A percentile compares a stretch with the other conserved stretches of the same genome.
phyloP scores from a whole-genome alignment of 2,797 vertebrate species.

The Gymnoscopelus microlampas region DNA sequence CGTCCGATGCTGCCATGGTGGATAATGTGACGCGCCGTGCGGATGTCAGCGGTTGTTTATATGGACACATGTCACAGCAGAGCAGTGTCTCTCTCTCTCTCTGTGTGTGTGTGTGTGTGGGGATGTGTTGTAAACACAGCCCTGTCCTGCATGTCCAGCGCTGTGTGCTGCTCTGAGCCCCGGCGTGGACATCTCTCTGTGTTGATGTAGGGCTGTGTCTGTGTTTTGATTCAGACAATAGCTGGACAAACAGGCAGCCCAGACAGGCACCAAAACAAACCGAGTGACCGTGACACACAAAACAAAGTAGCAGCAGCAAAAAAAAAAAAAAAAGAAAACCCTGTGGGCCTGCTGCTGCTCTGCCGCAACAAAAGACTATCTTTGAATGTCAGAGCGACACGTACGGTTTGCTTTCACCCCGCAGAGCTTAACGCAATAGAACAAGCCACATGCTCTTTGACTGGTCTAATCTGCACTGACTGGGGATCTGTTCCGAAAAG shows the following conservation, averaged over 20 bases:
- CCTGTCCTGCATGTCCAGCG: conserved; percentile 30
- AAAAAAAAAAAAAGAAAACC: too few relatives aligned
- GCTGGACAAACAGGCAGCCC: conserved; percentile 69
- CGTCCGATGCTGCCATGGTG: too few relatives aligned
- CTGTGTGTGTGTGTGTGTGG: conserved; percentile 7
- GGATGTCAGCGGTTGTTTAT: conserved; percentile 35
- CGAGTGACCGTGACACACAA: conserved; percentile 53
- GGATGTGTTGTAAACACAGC: conserved; percentile 68
- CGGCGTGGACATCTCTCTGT: conserved; percentile 66
- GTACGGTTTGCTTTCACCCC: neutral
- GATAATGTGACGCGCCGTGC: conserved; percentile 19
- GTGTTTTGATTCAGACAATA: conserved; percentile 84
- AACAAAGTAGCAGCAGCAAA: conserved; percentile 43
- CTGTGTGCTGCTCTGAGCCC: conserved; percentile 67
- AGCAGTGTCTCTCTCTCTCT: conserved; percentile 18
- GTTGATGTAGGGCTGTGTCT: conserved; percentile 78
- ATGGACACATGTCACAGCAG: neutral
- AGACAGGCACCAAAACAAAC: conserved; percentile 75
- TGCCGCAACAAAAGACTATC: conserved; percentile 16
- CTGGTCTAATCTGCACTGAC: conserved; percentile 33
- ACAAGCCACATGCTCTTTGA: conserved; percentile 19
- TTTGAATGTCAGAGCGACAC: conserved; percentile 27
- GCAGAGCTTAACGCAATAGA: neutral
- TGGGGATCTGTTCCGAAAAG: conserved; percentile 22
- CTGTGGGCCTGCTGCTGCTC: neutral